These are phyloP conservation scores for Phalacrocorax aristotelis DNA, from an alignment of 2,113 vertebrate genomes.

Conservation along the genomic window DNA sequence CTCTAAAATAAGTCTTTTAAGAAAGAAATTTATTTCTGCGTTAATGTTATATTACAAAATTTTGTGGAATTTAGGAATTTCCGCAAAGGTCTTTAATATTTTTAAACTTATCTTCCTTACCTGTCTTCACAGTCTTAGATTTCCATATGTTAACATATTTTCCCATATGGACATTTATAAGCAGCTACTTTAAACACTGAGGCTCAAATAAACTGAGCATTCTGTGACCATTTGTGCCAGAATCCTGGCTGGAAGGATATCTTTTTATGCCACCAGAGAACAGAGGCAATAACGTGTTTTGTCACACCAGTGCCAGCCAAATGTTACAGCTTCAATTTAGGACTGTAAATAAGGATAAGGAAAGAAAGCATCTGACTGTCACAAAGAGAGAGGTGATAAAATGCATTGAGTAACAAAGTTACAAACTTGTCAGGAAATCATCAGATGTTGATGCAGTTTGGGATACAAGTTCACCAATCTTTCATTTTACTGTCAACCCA, in stretches of 20 bases:
- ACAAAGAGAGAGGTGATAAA: background rate
- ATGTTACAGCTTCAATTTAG: background rate
- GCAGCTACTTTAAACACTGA: background rate
- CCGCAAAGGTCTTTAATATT: background rate
- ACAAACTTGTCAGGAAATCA: background rate
- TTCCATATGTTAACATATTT: background rate
- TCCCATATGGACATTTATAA: background rate
- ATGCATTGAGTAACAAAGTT: background rate
- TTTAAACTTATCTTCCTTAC: background rate
- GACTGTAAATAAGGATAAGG: background rate
- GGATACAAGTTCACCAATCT: fast-evolving
- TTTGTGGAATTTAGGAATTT: background rate
- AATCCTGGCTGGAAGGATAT: background rate
- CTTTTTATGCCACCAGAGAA: background rate
- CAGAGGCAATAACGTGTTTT: background rate
- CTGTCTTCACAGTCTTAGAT: background rate
- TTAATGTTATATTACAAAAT: background rate
- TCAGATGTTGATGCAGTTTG: background rate
- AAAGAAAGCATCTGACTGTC: background rate
- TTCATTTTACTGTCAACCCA: background rate
- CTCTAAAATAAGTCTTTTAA: background rate
- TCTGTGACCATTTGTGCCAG: background rate
- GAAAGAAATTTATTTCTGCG: background rate
- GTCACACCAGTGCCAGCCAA: background rate
- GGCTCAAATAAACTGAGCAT: background rate